Base-by-base conservation (phyloP, 2,797 vertebrate genomes). In the Galago senegalensis region DNA sequence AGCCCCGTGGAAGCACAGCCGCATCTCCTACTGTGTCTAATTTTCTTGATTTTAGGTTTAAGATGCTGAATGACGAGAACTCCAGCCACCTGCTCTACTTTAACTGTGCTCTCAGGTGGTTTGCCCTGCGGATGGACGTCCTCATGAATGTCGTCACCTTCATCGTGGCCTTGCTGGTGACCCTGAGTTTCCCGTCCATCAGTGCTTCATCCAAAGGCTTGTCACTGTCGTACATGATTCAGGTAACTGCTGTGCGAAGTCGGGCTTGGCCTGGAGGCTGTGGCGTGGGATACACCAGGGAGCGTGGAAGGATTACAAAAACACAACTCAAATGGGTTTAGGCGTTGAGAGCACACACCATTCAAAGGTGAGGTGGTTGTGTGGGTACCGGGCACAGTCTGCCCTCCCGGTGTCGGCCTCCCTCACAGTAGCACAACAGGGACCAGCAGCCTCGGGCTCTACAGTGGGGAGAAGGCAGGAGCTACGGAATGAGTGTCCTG, bases 191-290 rank as follows among this genome's bases (percentile, higher is more conserved):
- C 84, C 91, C 96, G 0, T 9, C 96, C 3, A 97, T 99, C 94
- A 98, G 88, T 53, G 89, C 98, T 21, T 72, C 99, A 37, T 94
- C 98, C 80, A 99, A 99, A 98, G 99, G 99, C 93, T 97, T 99
- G 96, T 99, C 98, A 0, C 69, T 99, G 79, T 99, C 99, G 70
- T 99, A 99, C 75, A 99, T 98, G 40, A 99, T 99, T 87, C 99
- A 99, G 99, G 99, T 99, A 98, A 87, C 60, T 34, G 6, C 34
- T n/a, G 65, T 25, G 16, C 10, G 6, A 43, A 7, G 56, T 17
- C 34, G 63, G 23, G 72, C 34, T 40, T 46, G 34, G 46, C 61
- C n/a, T 18, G 40, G 65, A 93, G 81, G 43, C 72, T 87, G 31
- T 21, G 77, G 34, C 11, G 3, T 16, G 5, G 17, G 43, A 31